phyloP scores from a whole-genome alignment of 2,113 vertebrate species.

The Chinchilla lanigera region DNA sequence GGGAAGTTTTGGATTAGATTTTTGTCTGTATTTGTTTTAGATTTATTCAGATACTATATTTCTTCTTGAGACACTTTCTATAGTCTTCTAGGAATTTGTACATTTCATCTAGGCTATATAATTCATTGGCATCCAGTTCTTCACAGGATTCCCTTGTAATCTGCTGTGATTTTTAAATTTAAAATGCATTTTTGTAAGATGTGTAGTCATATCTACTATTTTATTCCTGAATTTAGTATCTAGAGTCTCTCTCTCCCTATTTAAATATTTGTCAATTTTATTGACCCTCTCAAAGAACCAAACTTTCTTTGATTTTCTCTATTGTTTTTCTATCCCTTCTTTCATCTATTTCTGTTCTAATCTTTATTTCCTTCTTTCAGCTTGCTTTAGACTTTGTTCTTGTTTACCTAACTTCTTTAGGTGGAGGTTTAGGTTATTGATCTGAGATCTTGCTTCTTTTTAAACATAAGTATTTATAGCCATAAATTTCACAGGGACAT shows the following conservation, averaged over 20 bases:
- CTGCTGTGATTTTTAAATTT: not conserved
- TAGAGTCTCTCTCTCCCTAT: not conserved
- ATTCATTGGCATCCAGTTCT: not conserved
- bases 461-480: not conserved
- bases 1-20: not conserved
- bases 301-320: not conserved
- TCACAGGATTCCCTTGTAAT: not conserved
- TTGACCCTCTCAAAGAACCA: not conserved
- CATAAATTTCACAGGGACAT: not conserved
- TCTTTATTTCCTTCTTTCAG: not conserved
- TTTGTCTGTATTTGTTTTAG: not conserved
- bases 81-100: not conserved
- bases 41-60: not conserved
- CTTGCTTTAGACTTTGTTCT: not conserved
- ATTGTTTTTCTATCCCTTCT: not conserved
- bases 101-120: not conserved
- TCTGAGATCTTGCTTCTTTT: constrained; percentile 29
- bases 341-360: not conserved
- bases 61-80: not conserved
- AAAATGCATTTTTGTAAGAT: not conserved
- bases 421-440: constrained; percentile 1
- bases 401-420: constrained; percentile 2
- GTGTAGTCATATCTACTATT: not conserved
- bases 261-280: not conserved
- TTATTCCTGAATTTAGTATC: not conserved